A percentile compares a stretch with the other conserved stretches of the same genome.
Conservation (phyloP, 2,113 vertebrate species). For the Ctenodactylus gundi region DNA sequence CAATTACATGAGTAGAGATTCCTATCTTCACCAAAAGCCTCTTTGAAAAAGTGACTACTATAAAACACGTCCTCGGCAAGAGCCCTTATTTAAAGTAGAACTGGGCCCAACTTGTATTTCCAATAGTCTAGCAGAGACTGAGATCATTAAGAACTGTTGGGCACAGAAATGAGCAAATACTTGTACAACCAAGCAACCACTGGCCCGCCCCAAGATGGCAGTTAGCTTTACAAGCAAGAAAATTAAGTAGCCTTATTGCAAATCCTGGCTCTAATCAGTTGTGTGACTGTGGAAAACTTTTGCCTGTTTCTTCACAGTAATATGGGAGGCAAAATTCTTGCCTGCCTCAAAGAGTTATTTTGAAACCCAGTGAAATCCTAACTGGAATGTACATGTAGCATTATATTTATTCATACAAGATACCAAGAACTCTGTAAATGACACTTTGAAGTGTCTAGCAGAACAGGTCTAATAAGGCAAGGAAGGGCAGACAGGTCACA, state of each 20-base stretch:
- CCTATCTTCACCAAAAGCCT: constrained; percentile 36
- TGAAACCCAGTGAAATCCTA: constrained; percentile 59
- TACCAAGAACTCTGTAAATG: background rate
- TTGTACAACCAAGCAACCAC: background rate
- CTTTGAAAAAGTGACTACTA: constrained; percentile 31
- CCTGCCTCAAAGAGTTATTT: constrained; percentile 48
- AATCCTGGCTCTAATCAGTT: background rate
- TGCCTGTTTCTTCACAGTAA: constrained; percentile 31
- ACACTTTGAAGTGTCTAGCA: background rate
- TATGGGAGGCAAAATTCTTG: constrained; percentile 48
- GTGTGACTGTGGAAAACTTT: background rate
- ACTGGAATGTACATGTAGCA: constrained; percentile 53
- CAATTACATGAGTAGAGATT: constrained; percentile 17
- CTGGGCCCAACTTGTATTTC: background rate
- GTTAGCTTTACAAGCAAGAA: constrained; percentile 19
- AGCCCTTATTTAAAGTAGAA: background rate
- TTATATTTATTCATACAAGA: constrained; percentile 30
- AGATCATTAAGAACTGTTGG: background rate
- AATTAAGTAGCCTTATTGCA: background rate
- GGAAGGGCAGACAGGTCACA: background rate
- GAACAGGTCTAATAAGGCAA: background rate
- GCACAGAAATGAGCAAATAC: constrained; percentile 21
- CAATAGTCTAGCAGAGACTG: background rate
- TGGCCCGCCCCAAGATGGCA: background rate
- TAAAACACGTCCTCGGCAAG: background rate